Conservation (phyloP, 2,888 invertebrate genomes). For the Caenorhabditis imperialis region DNA sequence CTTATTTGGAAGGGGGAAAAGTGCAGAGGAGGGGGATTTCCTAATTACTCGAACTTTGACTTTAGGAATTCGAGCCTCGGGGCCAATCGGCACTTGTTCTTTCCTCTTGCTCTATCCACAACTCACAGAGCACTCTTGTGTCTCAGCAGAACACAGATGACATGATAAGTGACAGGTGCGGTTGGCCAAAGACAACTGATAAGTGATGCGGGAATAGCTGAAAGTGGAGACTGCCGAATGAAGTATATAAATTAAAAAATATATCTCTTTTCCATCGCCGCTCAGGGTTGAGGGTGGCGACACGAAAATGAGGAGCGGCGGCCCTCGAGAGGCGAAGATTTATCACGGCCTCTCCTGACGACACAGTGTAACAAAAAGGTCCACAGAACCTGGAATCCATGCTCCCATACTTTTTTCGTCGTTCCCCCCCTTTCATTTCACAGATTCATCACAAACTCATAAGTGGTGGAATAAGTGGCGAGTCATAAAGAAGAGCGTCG, state of each 20-base stretch:
- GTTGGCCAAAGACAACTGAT: background rate
- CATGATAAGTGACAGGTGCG: slow-evolving; percentile 51
- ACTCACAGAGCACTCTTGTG: background rate
- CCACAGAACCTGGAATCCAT: background rate
- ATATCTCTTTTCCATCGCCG: too few relatives aligned
- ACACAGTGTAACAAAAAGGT: background rate
- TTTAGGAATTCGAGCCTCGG: too few relatives aligned
- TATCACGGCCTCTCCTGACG: slow-evolving; percentile 19
- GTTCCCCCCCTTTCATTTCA: too few relatives aligned
- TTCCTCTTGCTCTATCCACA: slow-evolving; percentile 25
- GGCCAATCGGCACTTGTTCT: slow-evolving; percentile 20
- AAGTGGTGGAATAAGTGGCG: too few relatives aligned
- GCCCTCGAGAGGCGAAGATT: slow-evolving; percentile 20
- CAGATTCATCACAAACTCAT: too few relatives aligned
- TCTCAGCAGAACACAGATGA: slow-evolving; percentile 20
- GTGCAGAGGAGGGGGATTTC: background rate
- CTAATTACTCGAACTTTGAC: slow-evolving; percentile 4
- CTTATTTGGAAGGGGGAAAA: background rate
- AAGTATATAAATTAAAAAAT: too few relatives aligned
- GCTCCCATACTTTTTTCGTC: background rate
- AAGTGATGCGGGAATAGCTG: too few relatives aligned
- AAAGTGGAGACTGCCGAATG: background rate
- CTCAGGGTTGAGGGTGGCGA: slow-evolving; percentile 23
- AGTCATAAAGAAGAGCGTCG: too few relatives aligned
- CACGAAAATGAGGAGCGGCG: slow-evolving; percentile 10